Conservation (phyloP, 1,140 invertebrate species). For the Eumeta japonica region DNA sequence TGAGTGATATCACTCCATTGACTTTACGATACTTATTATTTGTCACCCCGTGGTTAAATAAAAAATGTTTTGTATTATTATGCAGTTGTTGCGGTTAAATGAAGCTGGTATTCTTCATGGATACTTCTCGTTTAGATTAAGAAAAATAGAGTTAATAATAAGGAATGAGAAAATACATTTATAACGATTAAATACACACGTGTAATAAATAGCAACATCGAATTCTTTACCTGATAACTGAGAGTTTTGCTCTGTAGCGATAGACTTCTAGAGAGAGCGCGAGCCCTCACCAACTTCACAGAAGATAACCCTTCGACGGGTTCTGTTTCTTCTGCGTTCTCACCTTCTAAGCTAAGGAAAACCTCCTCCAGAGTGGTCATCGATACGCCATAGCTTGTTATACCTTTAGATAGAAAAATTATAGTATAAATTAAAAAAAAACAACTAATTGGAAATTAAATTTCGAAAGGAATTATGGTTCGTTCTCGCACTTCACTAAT, state of each 20-base stretch:
- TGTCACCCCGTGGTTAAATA: no score
- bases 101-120: no score
- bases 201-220: background rate
- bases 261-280: slow-evolving; percentile 67
- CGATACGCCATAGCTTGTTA: slow-evolving; percentile 86
- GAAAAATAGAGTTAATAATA: background rate
- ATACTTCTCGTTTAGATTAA: no score
- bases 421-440: background rate
- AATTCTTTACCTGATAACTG: slow-evolving; percentile 60
- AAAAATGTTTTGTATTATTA: no score
- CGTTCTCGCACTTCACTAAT: no score
- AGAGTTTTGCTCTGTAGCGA: slow-evolving; percentile 71
- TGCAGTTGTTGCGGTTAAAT: no score
- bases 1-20: no score
- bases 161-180: no score
- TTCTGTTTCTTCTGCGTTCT: slow-evolving; percentile 66
- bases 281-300: slow-evolving; percentile 68
- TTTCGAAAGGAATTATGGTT: no score
- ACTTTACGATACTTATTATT: no score
- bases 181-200: background rate
- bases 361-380: slow-evolving; percentile 94
- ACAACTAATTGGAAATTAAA: no score
- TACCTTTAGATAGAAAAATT: slow-evolving; percentile 47
- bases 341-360: slow-evolving; percentile 72
- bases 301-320: slow-evolving; percentile 71